Base-by-base conservation (phyloP, 2,888 invertebrate species). In the Hemistola chrysoprasaria region DNA sequence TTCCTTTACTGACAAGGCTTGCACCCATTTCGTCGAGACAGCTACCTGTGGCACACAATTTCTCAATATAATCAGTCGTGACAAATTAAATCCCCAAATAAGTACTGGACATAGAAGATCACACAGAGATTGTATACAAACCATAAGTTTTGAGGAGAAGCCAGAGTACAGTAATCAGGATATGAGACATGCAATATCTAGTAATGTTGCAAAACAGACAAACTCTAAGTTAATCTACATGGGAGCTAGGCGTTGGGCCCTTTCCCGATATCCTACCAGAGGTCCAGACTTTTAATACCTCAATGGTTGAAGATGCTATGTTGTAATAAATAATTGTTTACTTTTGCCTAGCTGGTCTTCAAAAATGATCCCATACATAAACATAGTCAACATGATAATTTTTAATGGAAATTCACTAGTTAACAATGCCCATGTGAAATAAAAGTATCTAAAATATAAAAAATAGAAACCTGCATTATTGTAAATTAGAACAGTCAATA, bases 231-330 rank as follows among this genome's bases (percentile, higher is more conserved):
- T 42, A 6, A 42, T 37, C 27, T 34, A 16, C 9, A 46, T 59
- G 43, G 59, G 59, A 34, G 65, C 63, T 22, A 75, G 68, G 47
- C 63, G 76, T 24, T 86, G 86, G 86, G 71, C 82, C 16, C 35
- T 85, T 33, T 63, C 76, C 6, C 63, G 59, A 37, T 60, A 65
- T 36, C 69, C 70, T 7, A 43, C 53, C 1, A 65, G 60, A 43
- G 84, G 84, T 5, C 86, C 86, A 10, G 86, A 86, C 53, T 86
- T 85, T 56, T 85, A n/a, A 31, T 8, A 6, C 20, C 3, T 5
- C 8, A 4, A 8, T 6, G 0, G 5, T 10, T 26, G 6, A 1
- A 6, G 1, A 10, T n/a, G n/a, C n/a, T n/a, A n/a, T n/a, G n/a
- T n/a, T n/a, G n/a, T n/a, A n/a, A n/a, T n/a, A n/a, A n/a, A n/a